Conservation (phyloP, 2,113 vertebrate species). For the Scopus umbretta region DNA sequence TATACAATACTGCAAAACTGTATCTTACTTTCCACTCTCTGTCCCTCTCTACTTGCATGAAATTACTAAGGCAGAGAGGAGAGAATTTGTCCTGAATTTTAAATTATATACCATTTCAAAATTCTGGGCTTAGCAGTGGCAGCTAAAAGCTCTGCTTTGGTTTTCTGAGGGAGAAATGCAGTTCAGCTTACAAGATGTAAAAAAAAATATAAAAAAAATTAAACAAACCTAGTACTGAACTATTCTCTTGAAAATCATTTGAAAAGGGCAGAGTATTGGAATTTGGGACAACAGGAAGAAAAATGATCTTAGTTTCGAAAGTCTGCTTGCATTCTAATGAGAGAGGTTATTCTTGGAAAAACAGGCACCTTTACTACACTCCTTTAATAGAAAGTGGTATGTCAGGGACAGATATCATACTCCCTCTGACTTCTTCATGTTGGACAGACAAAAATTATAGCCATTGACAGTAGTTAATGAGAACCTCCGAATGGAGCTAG, state of each 20-base stretch:
- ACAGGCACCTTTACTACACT: conserved; percentile 10
- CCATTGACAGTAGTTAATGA: background rate
- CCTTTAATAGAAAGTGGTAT: background rate
- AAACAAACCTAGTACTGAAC: conserved; percentile 25
- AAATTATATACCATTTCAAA: conserved; percentile 63
- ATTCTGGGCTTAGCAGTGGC: conserved; percentile 44
- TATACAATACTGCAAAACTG: background rate
- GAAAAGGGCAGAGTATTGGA: conserved; percentile 78
- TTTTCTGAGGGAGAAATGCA: conserved; percentile 46
- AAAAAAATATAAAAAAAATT: background rate
- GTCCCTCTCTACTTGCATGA: background rate
- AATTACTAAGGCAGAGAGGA: conserved; percentile 52
- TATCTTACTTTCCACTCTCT: background rate
- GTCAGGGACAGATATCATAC: background rate
- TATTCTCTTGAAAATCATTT: conserved; percentile 64
- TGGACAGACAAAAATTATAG: conserved; percentile 38
- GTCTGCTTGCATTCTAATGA: conserved; percentile 71
- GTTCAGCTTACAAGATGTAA: conserved; percentile 46
- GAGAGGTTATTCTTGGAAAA: conserved; percentile 67
- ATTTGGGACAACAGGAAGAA: conserved; percentile 76
- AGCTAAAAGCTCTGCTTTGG: conserved; percentile 40
- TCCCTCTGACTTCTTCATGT: background rate
- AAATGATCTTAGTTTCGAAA: conserved; percentile 72
- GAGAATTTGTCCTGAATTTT: conserved; percentile 67
- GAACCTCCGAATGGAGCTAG: background rate